Conservation (phyloP, 2,113 vertebrate genomes). For the Oriolus oriolus region DNA sequence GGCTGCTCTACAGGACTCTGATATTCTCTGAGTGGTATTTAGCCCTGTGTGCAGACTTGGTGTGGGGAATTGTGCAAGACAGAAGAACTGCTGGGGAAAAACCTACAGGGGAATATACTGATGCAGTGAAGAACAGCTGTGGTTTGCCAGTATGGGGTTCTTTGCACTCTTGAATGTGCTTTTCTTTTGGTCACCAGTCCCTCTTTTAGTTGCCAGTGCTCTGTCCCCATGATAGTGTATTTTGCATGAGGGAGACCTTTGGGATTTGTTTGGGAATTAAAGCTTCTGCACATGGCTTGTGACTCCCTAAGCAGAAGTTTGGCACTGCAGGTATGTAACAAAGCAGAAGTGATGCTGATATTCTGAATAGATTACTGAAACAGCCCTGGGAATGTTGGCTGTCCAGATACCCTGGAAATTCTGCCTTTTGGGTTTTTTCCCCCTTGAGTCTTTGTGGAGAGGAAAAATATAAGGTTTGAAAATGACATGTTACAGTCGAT, state of each 20-base stretch:
- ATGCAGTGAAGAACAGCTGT: background rate
- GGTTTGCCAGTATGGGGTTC: background rate
- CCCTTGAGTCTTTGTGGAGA: background rate
- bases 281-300: background rate
- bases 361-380: background rate
- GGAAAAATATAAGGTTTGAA: background rate
- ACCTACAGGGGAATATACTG: background rate
- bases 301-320: background rate
- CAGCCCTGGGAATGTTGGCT: background rate
- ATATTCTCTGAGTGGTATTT: background rate
- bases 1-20: background rate
- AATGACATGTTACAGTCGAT: background rate
- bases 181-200: background rate
- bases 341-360: background rate
- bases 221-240: background rate
- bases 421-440: background rate
- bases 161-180: background rate
- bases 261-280: background rate
- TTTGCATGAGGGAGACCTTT: background rate
- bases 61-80: background rate
- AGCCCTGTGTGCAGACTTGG: background rate
- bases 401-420: background rate
- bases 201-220: background rate
- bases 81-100: background rate
- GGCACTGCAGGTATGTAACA: background rate